Evolutionary conservation across 2,797 vertebrate species (phyloP).

Genomic region (Ctenopoma kingsleyae): DNA sequence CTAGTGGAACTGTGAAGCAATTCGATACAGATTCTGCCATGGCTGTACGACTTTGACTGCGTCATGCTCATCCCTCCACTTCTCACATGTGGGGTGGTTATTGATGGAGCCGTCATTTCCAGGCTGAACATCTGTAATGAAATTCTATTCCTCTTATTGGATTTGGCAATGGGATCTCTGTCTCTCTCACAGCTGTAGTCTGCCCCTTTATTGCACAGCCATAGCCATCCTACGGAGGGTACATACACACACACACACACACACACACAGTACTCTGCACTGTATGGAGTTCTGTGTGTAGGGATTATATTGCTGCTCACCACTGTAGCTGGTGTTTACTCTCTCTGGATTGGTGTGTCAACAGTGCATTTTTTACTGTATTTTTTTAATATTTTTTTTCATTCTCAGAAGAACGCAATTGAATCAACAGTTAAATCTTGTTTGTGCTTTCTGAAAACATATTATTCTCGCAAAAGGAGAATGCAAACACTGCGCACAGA

Average conservation of each 20-base stretch:
- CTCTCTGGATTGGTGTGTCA: constrained; percentile 40
- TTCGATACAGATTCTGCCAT: constrained; percentile 68
- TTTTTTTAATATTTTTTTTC: constrained; percentile 51
- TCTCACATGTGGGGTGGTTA: constrained; percentile 79
- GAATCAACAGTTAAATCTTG: constrained; percentile 41
- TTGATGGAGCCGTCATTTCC: constrained; percentile 85
- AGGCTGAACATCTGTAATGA: constrained; percentile 84
- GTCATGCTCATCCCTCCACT: constrained; percentile 64
- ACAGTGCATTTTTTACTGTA: constrained; percentile 14
- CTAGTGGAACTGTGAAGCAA: constrained; percentile 71
- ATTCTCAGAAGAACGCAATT: constrained; percentile 40
- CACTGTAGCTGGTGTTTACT: constrained; percentile 44
- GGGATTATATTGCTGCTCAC: constrained; percentile 42
- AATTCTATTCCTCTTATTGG: constrained; percentile 81
- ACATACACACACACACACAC: constrained; percentile 12
- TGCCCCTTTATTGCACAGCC: constrained; percentile 69
- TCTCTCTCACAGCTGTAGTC: constrained; percentile 74
- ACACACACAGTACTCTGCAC: constrained; percentile 26
- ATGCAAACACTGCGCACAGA: constrained; percentile 24
- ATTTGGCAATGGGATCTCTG: constrained; percentile 78
- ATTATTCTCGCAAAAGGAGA: constrained; percentile 41
- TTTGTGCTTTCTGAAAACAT: constrained; percentile 29
- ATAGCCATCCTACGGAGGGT: constrained; percentile 31
- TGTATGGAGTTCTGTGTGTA: constrained; percentile 27
- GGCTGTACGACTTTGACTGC: constrained; percentile 71